phyloP scores from a whole-genome alignment of 2,797 vertebrate genomes.

The Phaenicophaeus curvirostris region DNA sequence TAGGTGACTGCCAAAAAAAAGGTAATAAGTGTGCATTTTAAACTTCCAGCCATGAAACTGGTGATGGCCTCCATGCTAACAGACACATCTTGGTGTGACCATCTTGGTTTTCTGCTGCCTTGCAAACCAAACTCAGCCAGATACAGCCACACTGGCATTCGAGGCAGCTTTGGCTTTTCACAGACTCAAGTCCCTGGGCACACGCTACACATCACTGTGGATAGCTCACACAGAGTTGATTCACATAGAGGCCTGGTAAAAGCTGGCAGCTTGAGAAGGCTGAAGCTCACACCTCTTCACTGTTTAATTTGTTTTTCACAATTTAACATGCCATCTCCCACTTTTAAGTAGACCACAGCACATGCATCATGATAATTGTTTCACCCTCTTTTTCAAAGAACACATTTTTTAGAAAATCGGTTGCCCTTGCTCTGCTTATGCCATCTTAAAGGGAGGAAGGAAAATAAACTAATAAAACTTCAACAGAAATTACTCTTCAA shows the following conservation, averaged over 20 bases:
- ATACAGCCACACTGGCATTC: background rate
- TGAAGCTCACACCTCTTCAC: background rate
- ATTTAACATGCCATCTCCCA: background rate
- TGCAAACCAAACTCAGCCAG: background rate
- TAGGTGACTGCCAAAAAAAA: background rate
- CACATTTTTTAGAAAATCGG: background rate
- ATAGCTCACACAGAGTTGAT: background rate
- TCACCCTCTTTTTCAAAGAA: background rate
- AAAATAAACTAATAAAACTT: background rate
- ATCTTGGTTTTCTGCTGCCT: background rate
- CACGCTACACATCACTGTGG: background rate
- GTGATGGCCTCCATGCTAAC: background rate
- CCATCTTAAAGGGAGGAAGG: background rate
- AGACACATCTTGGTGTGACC: fast-evolving
- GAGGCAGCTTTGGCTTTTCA: background rate
- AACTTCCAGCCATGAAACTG: background rate
- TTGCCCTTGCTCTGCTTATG: background rate
- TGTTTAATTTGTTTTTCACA: background rate
- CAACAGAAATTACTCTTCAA: background rate
- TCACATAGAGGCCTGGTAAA: background rate
- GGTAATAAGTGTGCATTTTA: background rate
- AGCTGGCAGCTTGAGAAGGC: background rate
- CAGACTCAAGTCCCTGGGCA: background rate
- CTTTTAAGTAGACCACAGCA: background rate
- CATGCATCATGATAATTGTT: background rate